Evolutionary conservation across 2,797 vertebrate species (phyloP), one percentile per base, ranked within the genome.

Genomic region (Molossus alvarezi): DNA sequence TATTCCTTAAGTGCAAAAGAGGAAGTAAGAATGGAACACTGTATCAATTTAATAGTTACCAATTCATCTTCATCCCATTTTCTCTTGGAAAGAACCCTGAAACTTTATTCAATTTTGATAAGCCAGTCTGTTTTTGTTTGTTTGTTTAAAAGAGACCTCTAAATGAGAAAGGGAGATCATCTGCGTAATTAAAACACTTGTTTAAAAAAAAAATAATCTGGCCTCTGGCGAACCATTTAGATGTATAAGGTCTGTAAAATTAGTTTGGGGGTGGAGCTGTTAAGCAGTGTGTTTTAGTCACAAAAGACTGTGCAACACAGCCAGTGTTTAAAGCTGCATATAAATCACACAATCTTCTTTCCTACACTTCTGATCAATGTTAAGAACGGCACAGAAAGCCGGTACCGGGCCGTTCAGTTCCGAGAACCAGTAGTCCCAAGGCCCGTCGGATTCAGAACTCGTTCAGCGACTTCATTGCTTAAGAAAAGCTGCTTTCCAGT

Each of bases 371-470:
- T 58, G n/a, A 83, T n/a, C 57, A 88, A 92, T 23, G 75, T 14
- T 33, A 84, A 48, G 20, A 55, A 65, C 10, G 33, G 15, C 25
- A 41, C 76, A 14, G 14, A 45, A 60, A 58, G n/a, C 14, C 76
- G 29, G 1, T 18, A 51, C 71, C 23, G 64, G 48, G 53, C 45
- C 90, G 84, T 29, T 72, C 45, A 41, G 13, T 82, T 91, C 57
- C 90, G 67, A 95, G 67, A 95, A 91, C 77, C 29, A 57, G 4
- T 81, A 57, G 4, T 81, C 62, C 37, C 81, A 83, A 91, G 51
- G 60, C 79, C 90, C 33, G 33, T 33, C 33, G 33, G 95, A 60
- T 4, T 81, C 67, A 75, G 64, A 97, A 93, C 94, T 92, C 14
- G 87, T 79, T 75, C 88, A 7, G 6, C 55, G 2, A 97, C 91